Base-by-base conservation (phyloP, 2,113 vertebrate genomes). In the Clarias magur region DNA sequence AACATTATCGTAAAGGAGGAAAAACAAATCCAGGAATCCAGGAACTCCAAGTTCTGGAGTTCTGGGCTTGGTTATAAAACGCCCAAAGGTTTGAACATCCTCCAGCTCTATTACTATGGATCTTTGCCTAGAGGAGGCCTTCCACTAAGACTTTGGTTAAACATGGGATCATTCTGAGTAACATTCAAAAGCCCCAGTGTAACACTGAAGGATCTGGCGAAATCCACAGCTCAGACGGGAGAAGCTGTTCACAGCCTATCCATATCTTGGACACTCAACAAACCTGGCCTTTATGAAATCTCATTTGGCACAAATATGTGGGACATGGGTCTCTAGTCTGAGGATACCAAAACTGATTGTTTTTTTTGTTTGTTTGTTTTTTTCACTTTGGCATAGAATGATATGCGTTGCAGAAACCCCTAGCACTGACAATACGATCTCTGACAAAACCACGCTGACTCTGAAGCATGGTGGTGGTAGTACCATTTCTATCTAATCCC, bases 401-500 rank as follows among this genome's bases (percentile, higher is more conserved):
- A 65, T 65, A 65, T n/a, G 25, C 63, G 6, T 68, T 17, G 21
- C 19, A 23, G 72, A 42, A 75, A 73, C 8, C 8, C 30, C 34
- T 21, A 6, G 19, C 2, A 17, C 34, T 21, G 21, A 48, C 38
- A 48, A 75, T 3, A 38, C 34, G 0, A 12, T 48, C 10, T 2
- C 34, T 38, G 34, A 38, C 34, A 38, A 38, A 38, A 38, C 34
- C 34, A 38, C 3, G 34, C 21, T 75, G 16, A 78, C 23, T n/a
- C 13, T 54, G 48, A 78, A 27, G 75, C 75, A 56, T 78, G 75
- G 25, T 56, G 75, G 48, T 54, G 75, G 75, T 53, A 76, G 73
- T 78, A 78, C 25, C 5, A 78, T 78, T 1, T 53, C 12, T 76
- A 42, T 25, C 42, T 76, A 25, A 76, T 76, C 73, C 38, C 19